phyloP scores from a whole-genome alignment of 2,888 invertebrate species.

The Tridacna gigas region DNA sequence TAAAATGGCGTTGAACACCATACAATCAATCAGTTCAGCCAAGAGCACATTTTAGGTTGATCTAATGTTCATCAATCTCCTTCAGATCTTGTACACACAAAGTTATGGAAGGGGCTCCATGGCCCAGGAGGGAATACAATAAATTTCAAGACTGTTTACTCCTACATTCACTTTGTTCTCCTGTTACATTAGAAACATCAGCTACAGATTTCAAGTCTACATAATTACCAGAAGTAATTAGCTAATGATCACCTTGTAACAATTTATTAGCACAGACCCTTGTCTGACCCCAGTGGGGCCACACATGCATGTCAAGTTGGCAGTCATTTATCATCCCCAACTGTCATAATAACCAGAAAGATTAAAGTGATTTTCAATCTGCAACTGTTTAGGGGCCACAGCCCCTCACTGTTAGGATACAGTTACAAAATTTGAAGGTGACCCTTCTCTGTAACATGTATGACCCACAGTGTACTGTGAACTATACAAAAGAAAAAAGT shows the following conservation, averaged over 20 bases:
- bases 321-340: conserved; percentile 1
- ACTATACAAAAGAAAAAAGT: no score
- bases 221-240: background rate
- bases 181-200: no score
- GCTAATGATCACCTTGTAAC: background rate
- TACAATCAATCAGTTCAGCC: no score
- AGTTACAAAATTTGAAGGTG: background rate
- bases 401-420: conserved; percentile 7
- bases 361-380: conserved; percentile 18
- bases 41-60: no score
- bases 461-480: background rate
- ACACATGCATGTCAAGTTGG: conserved; percentile 16
- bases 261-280: background rate
- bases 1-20: no score
- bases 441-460: background rate
- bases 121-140: background rate
- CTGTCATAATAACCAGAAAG: conserved; percentile 22
- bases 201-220: background rate
- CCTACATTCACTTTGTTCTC: background rate
- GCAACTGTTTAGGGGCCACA: conserved; percentile 16
- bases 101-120: no score
- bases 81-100: no score
- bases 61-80: no score
- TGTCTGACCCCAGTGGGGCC: conserved; percentile 3
- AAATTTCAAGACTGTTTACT: background rate